phyloP scores from a whole-genome alignment of 2,888 invertebrate species.

The Glaucopsyche alexis region DNA sequence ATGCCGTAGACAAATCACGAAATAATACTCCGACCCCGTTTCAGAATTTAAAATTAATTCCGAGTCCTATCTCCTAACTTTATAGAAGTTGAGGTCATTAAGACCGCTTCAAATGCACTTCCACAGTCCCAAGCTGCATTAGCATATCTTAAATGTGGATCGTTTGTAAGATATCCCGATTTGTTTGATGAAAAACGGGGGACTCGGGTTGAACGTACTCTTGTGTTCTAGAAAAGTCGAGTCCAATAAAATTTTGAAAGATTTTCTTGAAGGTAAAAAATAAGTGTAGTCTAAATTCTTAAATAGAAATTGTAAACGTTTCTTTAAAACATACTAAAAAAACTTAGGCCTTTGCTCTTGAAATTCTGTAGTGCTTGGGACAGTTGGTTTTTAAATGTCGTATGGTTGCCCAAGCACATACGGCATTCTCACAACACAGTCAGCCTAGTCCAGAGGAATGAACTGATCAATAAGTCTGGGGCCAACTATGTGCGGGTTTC shows the following conservation, averaged over 20 bases:
- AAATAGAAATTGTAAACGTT: too few relatives aligned
- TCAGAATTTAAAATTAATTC: slow-evolving; percentile 22
- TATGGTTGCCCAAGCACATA: too few relatives aligned
- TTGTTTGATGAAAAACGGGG: slow-evolving; percentile 25
- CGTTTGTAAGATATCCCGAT: slow-evolving; percentile 25
- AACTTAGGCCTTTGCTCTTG: too few relatives aligned
- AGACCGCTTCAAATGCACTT: slow-evolving; percentile 28
- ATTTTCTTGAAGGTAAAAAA: too few relatives aligned
- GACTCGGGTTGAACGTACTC: background rate
- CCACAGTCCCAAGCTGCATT: slow-evolving; percentile 19
- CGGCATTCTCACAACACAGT: too few relatives aligned
- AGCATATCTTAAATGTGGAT: slow-evolving; percentile 28
- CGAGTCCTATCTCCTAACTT: slow-evolving; percentile 25
- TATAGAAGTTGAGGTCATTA: slow-evolving; percentile 27
- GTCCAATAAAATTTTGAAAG: background rate
- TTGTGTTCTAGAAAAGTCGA: background rate
- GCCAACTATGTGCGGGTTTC: too few relatives aligned
- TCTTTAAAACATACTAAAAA: too few relatives aligned
- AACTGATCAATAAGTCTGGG: too few relatives aligned
- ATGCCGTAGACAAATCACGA: background rate
- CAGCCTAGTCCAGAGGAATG: too few relatives aligned
- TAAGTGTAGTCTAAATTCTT: background rate
- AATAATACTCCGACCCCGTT: background rate
- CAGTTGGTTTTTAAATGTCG: too few relatives aligned
- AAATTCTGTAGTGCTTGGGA: too few relatives aligned